Evolutionary conservation across 2,113 vertebrate genomes (phyloP), one percentile per base, ranked within the genome.

Genomic region (Salvelinus namaycush): DNA sequence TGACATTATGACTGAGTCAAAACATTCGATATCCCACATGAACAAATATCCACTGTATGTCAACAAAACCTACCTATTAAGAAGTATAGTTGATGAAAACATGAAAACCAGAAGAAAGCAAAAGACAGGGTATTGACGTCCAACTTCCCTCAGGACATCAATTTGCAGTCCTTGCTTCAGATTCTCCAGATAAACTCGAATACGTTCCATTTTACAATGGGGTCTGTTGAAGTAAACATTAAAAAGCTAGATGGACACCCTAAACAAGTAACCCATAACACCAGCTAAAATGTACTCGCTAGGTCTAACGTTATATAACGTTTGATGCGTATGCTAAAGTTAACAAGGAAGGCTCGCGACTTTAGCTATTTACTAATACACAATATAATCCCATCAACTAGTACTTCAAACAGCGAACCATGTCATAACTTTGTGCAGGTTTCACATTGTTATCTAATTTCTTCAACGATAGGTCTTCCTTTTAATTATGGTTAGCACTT

Each of bases 61-160:
- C 34, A 0, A 24, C 39, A 44, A 44, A 44, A 44, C 72, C 90
- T 93, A 97, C 97, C 97, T 95, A 93, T 94, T 95, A 64, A 98
- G 89, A 76, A 98, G 93, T 72, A 97, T 76, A 0, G 97, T 97
- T 54, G 94, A 92, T 0, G 82, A 73, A 13, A 91, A 74, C 83
- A 98, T 87, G 20, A 87, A 91, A 24, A 96, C 68, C 14, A 97
- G 83, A 16, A 96, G 79, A 76, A 90, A 96, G 90, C 96, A 97
- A 87, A 93, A 94, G 7, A 98, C 64, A 1, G 97, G 97, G 71
- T 97, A 99, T 85, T 97, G 97, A 5, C 95, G 95, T 7, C 91
- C 94, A 0, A 81, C 77, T 68, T 97, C 95, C 57, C 93, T 89
- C 70, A 96, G 79, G 13, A 81, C 85, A 78, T 96, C 94, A 0